Evolutionary conservation across 2,888 invertebrate genomes (phyloP).

Genomic region (Euphydryas editha): DNA sequence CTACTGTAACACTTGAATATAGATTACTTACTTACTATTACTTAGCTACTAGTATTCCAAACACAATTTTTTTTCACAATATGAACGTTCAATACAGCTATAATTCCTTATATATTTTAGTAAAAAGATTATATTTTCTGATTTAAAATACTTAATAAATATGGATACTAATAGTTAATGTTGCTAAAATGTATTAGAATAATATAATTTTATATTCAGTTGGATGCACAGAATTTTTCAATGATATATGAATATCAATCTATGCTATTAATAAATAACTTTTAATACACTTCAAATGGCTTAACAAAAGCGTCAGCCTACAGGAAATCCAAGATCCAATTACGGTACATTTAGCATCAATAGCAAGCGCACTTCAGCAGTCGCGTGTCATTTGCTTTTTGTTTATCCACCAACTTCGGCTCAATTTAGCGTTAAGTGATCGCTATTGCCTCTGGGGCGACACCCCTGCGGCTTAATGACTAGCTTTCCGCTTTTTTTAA

Average conservation of each 20-base stretch:
- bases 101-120: no score
- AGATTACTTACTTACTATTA: neutral
- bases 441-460: conserved; percentile 60
- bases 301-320: conserved; percentile 39
- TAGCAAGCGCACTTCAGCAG: conserved; percentile 54
- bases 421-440: conserved; percentile 77
- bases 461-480: conserved; percentile 57
- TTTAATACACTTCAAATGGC: conserved; percentile 41
- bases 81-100: no score
- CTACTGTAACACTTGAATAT: conserved; percentile 19
- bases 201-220: neutral
- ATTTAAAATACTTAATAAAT: no score
- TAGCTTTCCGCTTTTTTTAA: conserved; percentile 65
- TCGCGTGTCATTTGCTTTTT: conserved; percentile 71
- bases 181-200: neutral
- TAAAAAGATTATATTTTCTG: no score
- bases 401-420: conserved; percentile 72
- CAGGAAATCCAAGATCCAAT: conserved; percentile 73
- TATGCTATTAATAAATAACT: neutral
- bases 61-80: no score
- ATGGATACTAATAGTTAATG: no score
- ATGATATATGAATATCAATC: neutral
- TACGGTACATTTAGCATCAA: conserved; percentile 77
- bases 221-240: neutral
- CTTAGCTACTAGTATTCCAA: neutral